Conservation (phyloP, 64 coral and sea anemone species). For the Actinia equina region DNA sequence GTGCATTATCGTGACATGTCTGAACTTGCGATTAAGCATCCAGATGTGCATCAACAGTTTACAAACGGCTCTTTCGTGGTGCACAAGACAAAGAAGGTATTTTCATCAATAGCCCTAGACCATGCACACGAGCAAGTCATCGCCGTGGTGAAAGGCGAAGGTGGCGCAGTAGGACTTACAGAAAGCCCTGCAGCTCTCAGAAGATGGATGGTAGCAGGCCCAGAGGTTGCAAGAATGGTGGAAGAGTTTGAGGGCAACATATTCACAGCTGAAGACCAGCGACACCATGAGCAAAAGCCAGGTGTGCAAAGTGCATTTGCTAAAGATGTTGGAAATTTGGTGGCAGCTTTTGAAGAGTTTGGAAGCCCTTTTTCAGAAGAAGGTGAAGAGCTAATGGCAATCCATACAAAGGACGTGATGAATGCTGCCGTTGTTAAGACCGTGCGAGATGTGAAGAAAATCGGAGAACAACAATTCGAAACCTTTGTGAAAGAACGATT, state of each 20-base stretch:
- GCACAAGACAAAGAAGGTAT: conserved; percentile 5
- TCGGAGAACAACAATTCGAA: conserved; percentile 3
- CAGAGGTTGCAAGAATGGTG: conserved; percentile 6
- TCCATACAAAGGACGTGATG: conserved; percentile 32
- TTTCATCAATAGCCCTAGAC: conserved; percentile 12
- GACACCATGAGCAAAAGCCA: conserved; percentile 26
- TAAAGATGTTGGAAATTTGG: conserved; percentile 11
- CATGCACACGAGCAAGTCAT: conserved; percentile 37
- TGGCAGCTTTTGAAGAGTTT: conserved; percentile 24
- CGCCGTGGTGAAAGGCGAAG: conserved; percentile 21
- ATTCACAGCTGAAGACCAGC: no score
- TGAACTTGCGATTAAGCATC: neutral
- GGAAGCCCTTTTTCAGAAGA: conserved; percentile 19
- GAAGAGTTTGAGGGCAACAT: conserved; percentile 16
- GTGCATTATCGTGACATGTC: conserved; percentile 28
- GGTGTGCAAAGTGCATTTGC: neutral
- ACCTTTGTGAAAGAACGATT: conserved; percentile 9
- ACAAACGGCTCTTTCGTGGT: neutral
- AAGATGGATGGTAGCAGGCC: conserved; percentile 27
- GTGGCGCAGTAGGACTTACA: conserved; percentile 29
- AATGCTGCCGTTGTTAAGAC: conserved; percentile 7
- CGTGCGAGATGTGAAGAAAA: neutral
- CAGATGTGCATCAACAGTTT: neutral
- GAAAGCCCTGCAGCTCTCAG: conserved; percentile 16
- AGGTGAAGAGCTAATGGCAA: neutral